Evolutionary conservation across 1,140 invertebrate genomes (phyloP), one percentile per base, ranked within the genome.

Genomic region (Lepidurus couesii): DNA sequence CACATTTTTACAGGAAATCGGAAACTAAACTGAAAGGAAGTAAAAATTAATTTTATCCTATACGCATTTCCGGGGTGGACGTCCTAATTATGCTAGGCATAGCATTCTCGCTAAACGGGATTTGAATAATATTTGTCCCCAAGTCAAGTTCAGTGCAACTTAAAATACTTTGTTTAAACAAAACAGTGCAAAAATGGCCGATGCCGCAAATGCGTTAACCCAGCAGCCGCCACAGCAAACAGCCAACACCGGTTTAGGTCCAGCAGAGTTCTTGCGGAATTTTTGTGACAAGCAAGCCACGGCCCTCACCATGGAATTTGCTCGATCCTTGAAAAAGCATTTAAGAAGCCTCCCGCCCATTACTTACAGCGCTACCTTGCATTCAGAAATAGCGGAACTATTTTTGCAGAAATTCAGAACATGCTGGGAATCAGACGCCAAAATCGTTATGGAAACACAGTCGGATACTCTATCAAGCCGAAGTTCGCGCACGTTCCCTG

Each of bases 141-240:
- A 13, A 65, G n/a, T n/a, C n/a, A n/a, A n/a, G 6, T n/a, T 65
- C 47, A 65, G 47, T 65, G 47, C 47, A 65, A 65, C 13, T n/a
- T 11, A 6, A 1, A 65, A 13, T 21, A 65, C 26, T 1, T 26
- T n/a, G n/a, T n/a, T n/a, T 26, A 65, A 65, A 65, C 45, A 6
- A 65, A 65, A 65, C 47, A 65, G 47, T 65, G 47, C 47, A 65
- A 13, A 65, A 65, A 65, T 65, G 47, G 47, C 47, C 47, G 47
- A 65, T 65, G 47, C 47, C 21, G 47, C 47, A 9, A 11, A 65
- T 13, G 13, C 47, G 11, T 65, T 65, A 13, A 26, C 26, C 26
- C 26, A 26, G 26, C 26, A 26, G 1, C 9, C 47, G 47, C 13
- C 1, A 9, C 47, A 65, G 21, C 47, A 65, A 65, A 13, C 13